Evolutionary conservation across 2,797 vertebrate species (phyloP).

Genomic region (Apodemus agrarius): DNA sequence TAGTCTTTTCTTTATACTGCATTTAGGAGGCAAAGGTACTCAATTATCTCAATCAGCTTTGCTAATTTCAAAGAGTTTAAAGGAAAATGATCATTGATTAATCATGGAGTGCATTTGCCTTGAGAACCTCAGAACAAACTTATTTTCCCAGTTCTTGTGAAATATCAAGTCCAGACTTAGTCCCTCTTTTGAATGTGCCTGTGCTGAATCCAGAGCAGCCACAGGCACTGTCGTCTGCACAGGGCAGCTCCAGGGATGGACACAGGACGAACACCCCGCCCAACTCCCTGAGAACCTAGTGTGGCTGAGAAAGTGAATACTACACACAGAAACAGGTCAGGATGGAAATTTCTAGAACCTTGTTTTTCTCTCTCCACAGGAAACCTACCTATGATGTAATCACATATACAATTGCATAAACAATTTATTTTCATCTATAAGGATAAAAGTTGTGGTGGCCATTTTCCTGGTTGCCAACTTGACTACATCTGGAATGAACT

Average conservation of each 20-base stretch:
- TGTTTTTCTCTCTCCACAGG: slow-evolving; percentile 31
- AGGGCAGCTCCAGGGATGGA: neutral
- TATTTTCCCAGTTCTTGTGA: slow-evolving; percentile 24
- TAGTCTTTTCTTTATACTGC: neutral
- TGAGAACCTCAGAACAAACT: slow-evolving; percentile 56
- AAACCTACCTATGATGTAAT: neutral
- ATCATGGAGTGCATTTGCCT: slow-evolving; percentile 36
- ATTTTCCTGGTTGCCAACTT: neutral
- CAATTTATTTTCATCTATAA: neutral
- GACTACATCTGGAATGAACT: neutral
- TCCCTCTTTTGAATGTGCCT: slow-evolving; percentile 14
- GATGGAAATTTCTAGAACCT: slow-evolving; percentile 20
- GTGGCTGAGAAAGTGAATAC: neutral
- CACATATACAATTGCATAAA: neutral
- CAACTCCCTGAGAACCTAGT: neutral
- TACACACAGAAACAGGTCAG: slow-evolving; percentile 5
- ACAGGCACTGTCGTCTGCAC: neutral
- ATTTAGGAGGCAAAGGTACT: neutral
- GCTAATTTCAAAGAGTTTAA: slow-evolving; percentile 40
- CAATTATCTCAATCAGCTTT: slow-evolving; percentile 46
- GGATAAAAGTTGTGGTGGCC: neutral
- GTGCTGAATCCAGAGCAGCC: neutral
- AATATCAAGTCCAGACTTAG: slow-evolving; percentile 40
- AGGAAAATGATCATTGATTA: slow-evolving; percentile 59
- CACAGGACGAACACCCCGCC: neutral